These are phyloP conservation scores for Intellagama lesueurii DNA, from an alignment of 2,797 vertebrate species.

Conservation along the genomic window DNA sequence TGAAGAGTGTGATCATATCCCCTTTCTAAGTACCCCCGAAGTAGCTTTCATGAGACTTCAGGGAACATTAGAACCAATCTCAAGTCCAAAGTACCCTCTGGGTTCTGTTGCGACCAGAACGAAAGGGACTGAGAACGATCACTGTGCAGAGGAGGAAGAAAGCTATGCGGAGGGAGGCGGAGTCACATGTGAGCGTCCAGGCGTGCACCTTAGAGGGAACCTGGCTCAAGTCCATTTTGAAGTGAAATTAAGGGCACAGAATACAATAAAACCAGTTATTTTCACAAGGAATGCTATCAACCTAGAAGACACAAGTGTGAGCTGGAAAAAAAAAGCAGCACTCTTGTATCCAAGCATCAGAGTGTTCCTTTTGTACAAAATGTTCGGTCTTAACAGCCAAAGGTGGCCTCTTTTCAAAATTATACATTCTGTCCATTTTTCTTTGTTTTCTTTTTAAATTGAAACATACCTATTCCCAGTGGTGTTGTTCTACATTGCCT, in stretches of 20 bases:
- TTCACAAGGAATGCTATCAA: background rate
- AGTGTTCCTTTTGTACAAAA: conserved; percentile 5
- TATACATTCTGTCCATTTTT: background rate
- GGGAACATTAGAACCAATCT: too few relatives aligned
- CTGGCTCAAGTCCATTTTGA: background rate
- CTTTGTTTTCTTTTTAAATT: background rate
- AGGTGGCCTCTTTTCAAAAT: background rate
- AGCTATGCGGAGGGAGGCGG: too few relatives aligned
- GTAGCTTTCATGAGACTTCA: too few relatives aligned
- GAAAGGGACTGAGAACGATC: too few relatives aligned
- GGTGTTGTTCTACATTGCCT: conserved; percentile 19
- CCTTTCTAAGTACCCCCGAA: too few relatives aligned
- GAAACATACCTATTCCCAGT: background rate
- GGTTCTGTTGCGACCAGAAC: too few relatives aligned
- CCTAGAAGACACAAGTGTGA: background rate
- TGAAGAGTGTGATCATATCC: too few relatives aligned
- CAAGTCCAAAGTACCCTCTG: too few relatives aligned
- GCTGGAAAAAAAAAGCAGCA: background rate
- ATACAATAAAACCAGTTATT: background rate
- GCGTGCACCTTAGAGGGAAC: too few relatives aligned
- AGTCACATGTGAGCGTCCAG: too few relatives aligned
- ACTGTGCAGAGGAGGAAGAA: too few relatives aligned
- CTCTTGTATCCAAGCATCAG: background rate
- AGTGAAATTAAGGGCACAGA: background rate
- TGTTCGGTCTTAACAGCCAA: background rate